Evolutionary conservation across 1,140 invertebrate genomes (phyloP).

Genomic region (Thereuonema tuberculata): DNA sequence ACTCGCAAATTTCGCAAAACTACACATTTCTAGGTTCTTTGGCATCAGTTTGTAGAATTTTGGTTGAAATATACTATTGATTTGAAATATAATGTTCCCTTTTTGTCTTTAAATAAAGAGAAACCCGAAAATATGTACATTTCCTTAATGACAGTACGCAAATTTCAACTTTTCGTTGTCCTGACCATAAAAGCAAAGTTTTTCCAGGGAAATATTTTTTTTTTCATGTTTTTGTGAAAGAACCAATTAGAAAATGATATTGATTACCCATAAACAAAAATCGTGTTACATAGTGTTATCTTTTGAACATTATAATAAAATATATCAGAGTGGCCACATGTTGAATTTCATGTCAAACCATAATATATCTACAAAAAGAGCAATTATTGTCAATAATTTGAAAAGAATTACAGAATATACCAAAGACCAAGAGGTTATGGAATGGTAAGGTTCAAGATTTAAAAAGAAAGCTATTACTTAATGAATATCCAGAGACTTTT

Average conservation of each 20-base stretch:
- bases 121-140: neutral
- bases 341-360: no score
- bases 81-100: neutral
- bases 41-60: neutral
- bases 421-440: no score
- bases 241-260: slow-evolving; percentile 13
- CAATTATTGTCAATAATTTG: no score
- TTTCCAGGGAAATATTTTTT: neutral
- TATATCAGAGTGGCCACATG: no score
- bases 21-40: slow-evolving; percentile 11
- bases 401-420: no score
- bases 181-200: slow-evolving; percentile 13
- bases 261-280: slow-evolving; percentile 14
- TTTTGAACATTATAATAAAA: no score
- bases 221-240: slow-evolving; percentile 3
- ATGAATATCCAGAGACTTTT: no score
- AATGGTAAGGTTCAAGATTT: no score
- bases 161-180: slow-evolving; percentile 2
- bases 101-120: neutral
- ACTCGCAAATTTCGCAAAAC: slow-evolving; percentile 15
- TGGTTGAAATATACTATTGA: slow-evolving; percentile 10
- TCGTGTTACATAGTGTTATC: neutral
- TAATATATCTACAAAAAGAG: no score
- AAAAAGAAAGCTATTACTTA: no score
- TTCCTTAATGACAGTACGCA: neutral